Conservation (phyloP, 2,888 invertebrate species). For the Mythimna vitellina region DNA sequence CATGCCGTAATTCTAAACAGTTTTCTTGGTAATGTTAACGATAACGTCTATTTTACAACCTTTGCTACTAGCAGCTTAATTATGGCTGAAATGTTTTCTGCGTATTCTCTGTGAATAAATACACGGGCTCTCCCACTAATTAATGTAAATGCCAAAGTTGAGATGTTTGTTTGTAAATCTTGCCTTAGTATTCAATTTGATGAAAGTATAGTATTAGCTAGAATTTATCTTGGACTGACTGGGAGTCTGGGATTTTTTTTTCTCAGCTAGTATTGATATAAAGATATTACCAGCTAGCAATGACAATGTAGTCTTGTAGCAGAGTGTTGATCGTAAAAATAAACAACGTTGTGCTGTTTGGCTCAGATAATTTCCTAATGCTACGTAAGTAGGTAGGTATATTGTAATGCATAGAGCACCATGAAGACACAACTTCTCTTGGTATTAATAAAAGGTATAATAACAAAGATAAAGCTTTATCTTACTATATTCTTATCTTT, state of each 20-base stretch:
- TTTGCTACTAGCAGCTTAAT: constrained; percentile 26
- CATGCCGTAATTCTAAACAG: constrained; percentile 22
- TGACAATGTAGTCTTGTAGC: constrained; percentile 23
- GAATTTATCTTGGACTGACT: not conserved
- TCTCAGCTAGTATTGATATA: constrained; percentile 1
- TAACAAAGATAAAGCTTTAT: constrained; percentile 26
- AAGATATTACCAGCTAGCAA: constrained; percentile 15
- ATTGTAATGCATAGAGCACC: constrained; percentile 16
- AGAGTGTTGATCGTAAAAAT: constrained; percentile 1
- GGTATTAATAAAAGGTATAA: constrained; percentile 24
- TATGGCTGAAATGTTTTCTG: constrained; percentile 43
- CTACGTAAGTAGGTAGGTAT: not conserved
- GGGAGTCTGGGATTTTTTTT: not conserved
- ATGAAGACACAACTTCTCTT: constrained; percentile 17
- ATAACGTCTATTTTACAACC: constrained; percentile 42
- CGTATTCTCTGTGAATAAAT: constrained; percentile 40
- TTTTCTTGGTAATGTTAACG: constrained; percentile 41
- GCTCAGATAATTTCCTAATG: constrained; percentile 45
- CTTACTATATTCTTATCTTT: constrained; percentile 30
- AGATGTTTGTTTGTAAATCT: constrained; percentile 20
- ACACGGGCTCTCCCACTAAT: constrained; percentile 19
- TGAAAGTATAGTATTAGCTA: constrained; percentile 13
- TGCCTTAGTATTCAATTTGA: constrained; percentile 20
- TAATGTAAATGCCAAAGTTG: constrained; percentile 27
- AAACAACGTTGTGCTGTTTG: constrained; percentile 39